Evolutionary conservation across 2,113 vertebrate genomes (phyloP), one percentile per base, ranked within the genome.

Genomic region (Struthidea cinerea): DNA sequence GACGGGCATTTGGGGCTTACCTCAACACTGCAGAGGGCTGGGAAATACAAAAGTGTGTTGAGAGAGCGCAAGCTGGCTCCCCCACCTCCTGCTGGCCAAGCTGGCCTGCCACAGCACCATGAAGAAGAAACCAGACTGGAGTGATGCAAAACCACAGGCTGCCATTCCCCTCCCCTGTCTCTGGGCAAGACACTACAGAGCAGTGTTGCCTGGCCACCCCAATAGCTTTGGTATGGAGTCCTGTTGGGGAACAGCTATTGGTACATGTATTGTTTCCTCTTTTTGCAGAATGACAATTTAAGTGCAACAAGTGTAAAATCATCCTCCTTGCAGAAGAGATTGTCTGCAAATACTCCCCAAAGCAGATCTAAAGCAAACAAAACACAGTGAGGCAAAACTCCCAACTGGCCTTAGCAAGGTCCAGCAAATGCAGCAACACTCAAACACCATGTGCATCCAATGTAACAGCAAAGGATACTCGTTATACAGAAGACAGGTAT

Each of bases 401-500:
- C 46, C 41, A 41, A 69, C 23, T 1, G 2, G 49, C 42, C 20
- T 44, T 15, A 69, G 57, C 0, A 0, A 90, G 28, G 14, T 69
- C n/a, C 50, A 35, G 30, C 50, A 44, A 86, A 74, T 21, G 57
- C 33, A 20, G 63, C 3, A 14, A 37, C 57, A 14, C 35, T 59
- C 47, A 49, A 44, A 80, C 24, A 52, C 44, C 5, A 1, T 0
- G 1, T 59, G 42, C 35, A 70, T 47, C 71, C 63, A 77, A 57
- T 0, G 0, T 6, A 55, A 47, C 1, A 86, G 44, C 32, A 96
- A 99, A 99, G 99, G 99, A 99, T 99, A 99, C 99, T 99, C 99
- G 23, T 99, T 99, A 98, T 99, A 99, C 23, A 99, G 98, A 49
- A 99, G 99, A 94, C 99, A 99, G 30, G 99, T 99, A 95, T 99